phyloP scores from a whole-genome alignment of 2,797 vertebrate species.

The Chelidonichthys spinosus region DNA sequence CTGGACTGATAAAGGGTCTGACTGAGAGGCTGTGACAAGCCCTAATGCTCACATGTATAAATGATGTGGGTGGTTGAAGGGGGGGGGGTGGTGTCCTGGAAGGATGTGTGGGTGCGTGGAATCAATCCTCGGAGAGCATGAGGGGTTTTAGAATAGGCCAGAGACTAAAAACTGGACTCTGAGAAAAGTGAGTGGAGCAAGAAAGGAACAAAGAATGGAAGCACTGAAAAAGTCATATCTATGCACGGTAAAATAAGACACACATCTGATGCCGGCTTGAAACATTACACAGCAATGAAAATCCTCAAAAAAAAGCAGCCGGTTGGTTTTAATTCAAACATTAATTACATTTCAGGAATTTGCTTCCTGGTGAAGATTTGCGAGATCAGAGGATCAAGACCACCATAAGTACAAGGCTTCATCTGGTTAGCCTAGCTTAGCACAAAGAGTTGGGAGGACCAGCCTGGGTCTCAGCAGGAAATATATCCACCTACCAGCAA shows the following conservation, averaged over 20 bases:
- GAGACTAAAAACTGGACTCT: slow-evolving; percentile 37
- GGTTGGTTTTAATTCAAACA: background rate
- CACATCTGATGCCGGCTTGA: background rate
- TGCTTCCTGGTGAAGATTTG: background rate
- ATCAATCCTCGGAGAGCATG: slow-evolving; percentile 57
- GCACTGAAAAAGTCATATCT: background rate
- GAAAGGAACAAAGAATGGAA: background rate
- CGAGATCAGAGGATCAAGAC: background rate
- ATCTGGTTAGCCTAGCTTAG: background rate
- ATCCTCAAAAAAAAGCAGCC: background rate
- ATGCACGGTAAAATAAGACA: background rate
- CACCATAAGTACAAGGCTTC: background rate
- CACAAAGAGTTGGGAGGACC: background rate
- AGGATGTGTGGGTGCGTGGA: slow-evolving; percentile 49
- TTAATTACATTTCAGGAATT: background rate
- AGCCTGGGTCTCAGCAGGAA: background rate
- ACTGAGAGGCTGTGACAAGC: slow-evolving; percentile 79
- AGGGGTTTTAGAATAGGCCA: slow-evolving; percentile 30
- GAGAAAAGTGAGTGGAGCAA: background rate
- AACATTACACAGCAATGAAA: background rate
- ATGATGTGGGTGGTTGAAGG: slow-evolving; percentile 69
- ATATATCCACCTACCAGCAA: too few species aligned
- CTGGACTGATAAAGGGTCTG: slow-evolving; percentile 70
- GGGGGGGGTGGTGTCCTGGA: slow-evolving; percentile 37
- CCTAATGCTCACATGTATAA: slow-evolving; percentile 82